Evolutionary conservation across 2,888 invertebrate species (phyloP), one percentile per base, ranked within the genome.

Genomic region (Oxyteleia sp.): DNA sequence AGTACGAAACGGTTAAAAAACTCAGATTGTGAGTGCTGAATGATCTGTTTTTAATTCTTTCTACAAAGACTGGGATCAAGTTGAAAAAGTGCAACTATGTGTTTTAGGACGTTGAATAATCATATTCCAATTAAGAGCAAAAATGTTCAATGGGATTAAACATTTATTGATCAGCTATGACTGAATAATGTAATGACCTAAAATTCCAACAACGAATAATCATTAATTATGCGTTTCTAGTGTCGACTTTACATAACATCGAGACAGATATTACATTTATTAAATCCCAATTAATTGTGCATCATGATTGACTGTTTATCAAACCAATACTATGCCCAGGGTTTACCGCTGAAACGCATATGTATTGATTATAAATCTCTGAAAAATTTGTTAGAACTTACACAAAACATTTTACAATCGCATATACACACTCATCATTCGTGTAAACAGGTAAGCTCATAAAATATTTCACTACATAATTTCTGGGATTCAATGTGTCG

Each of bases 321-420:
- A n/a, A 45, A 35, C 43, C n/a, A 64, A 72, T 85, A 85, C 88
- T 87, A 91, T 92, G 91, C 92, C 92, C 92, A 92, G 92, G 92
- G 92, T 92, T 92, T 92, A 92, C 85, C 87, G 71, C 82, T 38
- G 47, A 71, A 49, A 59, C 71, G 47, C 57, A 71, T 55, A 64
- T 57, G 26, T 59, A 76, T 43, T 57, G 61, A 68, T 68, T 45
- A 53, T 61, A 45, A 68, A 20, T 13, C 49, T 41, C n/a, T 18
- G 18, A n/a, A 29, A 45, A 26, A 51, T 43, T 32, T 63, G 45
- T 32, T 55, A 15, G 23, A 51, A 53, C 43, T 38, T 5, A 74
- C 57, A 59, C 66, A 66, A 72, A 35, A 76, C 57, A 49, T 15
- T 29, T 38, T 45, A 64, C 75, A 71, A 29, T 55, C 38, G 61